A percentile compares a stretch with the other conserved stretches of the same genome.
phyloP scores from a whole-genome alignment of 2,113 vertebrate species.

The Spea bombifrons region DNA sequence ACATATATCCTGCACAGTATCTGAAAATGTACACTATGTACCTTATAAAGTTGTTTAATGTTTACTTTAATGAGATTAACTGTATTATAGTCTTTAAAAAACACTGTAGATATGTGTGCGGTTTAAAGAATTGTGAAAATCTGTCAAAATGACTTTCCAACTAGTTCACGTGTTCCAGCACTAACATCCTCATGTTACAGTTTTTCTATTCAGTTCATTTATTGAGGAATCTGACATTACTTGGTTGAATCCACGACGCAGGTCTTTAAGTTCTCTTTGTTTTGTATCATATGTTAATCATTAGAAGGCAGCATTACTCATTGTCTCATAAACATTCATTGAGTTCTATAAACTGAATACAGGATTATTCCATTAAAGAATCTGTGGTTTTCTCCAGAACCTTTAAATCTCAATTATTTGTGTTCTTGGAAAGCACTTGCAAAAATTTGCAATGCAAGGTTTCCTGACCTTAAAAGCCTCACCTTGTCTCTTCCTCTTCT shows the following conservation, averaged over 20 bases:
- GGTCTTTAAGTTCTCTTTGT: constrained; percentile 20
- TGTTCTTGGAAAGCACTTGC: constrained; percentile 5
- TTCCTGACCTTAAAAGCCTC: constrained; percentile 5
- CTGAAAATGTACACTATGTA: too few species aligned
- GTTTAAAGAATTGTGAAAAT: constrained; percentile 40
- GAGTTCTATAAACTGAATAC: constrained; percentile 35
- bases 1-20: too few species aligned
- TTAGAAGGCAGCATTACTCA: constrained; percentile 21
- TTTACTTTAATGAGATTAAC: too few species aligned
- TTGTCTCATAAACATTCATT: constrained; percentile 35
- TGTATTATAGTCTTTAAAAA: too few species aligned
- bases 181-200: constrained; percentile 10
- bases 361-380: constrained; percentile 31
- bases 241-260: constrained; percentile 13
- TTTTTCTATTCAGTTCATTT: constrained; percentile 16
- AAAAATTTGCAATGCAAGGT: not conserved
- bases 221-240: constrained; percentile 5
- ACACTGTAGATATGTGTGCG: too few species aligned
- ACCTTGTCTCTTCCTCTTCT: not conserved
- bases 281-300: constrained; percentile 30
- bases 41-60: too few species aligned
- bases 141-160: constrained; percentile 10
- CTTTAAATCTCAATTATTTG: constrained; percentile 26
- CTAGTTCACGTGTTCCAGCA: not conserved
- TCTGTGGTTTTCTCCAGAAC: constrained; percentile 19